Conservation (phyloP, 2,888 invertebrate species). For the Syrista parreyssii region DNA sequence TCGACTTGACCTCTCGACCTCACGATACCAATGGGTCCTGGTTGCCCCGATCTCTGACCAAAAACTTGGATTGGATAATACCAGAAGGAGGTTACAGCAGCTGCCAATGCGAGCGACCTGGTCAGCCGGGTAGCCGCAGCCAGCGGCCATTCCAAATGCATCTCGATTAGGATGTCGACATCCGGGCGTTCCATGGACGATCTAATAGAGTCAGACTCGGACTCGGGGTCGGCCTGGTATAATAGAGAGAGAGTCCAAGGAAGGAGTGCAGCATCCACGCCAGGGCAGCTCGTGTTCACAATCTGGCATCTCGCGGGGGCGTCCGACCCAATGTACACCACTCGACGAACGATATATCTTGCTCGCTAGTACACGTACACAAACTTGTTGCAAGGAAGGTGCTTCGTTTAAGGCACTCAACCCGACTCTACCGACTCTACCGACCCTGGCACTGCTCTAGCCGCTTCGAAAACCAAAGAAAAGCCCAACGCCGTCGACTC, state of each 20-base stretch:
- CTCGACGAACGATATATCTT: constrained; percentile 5
- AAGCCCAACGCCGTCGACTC: too few relatives aligned
- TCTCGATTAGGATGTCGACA: constrained; percentile 7
- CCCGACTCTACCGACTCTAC: background rate
- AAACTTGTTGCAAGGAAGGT: background rate
- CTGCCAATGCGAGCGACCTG: too few relatives aligned
- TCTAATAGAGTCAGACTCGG: constrained; percentile 5
- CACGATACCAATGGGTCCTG: too few relatives aligned
- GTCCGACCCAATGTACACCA: constrained; percentile 4
- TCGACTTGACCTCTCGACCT: too few relatives aligned
- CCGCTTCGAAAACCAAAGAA: too few relatives aligned
- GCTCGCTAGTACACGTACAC: constrained; percentile 3
- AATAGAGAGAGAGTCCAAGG: background rate
- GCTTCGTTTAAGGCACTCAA: background rate
- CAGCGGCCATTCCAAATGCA: background rate
- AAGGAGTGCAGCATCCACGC: constrained; percentile 1
- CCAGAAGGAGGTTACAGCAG: too few relatives aligned
- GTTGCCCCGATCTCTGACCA: too few relatives aligned
- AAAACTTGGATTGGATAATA: too few relatives aligned
- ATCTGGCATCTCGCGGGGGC: constrained; percentile 7
- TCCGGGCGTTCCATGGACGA: background rate
- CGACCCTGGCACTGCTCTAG: too few relatives aligned
- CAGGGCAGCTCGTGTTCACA: constrained; percentile 3
- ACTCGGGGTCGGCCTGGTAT: background rate
- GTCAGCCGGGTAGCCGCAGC: background rate